Conservation (phyloP, 2,797 vertebrate genomes). For the Myotis pilosus region DNA sequence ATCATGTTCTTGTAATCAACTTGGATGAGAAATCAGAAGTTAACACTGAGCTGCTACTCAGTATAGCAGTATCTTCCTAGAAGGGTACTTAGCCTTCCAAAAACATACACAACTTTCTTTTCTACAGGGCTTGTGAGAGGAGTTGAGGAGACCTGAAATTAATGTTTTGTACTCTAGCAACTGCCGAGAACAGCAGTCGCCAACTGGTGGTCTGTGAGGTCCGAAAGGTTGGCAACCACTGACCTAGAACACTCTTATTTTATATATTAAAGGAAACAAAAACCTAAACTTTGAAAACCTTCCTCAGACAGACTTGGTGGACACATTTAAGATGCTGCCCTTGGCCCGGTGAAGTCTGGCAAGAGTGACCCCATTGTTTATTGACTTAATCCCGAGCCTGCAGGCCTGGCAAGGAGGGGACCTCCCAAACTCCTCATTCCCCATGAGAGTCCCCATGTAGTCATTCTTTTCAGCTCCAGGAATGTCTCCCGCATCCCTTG, state of each 20-base stretch:
- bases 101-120: background rate
- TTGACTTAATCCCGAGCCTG: background rate
- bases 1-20: background rate
- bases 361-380: background rate
- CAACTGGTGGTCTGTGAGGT: no score
- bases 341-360: background rate
- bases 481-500: background rate
- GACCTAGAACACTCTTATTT: background rate
- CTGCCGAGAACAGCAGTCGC: background rate
- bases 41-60: background rate
- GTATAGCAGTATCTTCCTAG: background rate
- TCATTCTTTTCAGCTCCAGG: background rate
- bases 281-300: constrained; percentile 9
- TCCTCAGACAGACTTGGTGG: background rate
- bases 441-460: background rate
- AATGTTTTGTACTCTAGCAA: background rate
- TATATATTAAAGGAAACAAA: background rate
- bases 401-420: background rate
- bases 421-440: background rate
- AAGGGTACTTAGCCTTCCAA: background rate
- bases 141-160: background rate
- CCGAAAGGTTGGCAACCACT: no score
- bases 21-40: constrained; percentile 14
- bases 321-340: background rate
- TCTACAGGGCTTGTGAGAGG: background rate